Evolutionary conservation across 2,797 vertebrate species (phyloP).

Genomic region (Pipistrellus pipistrellus): DNA sequence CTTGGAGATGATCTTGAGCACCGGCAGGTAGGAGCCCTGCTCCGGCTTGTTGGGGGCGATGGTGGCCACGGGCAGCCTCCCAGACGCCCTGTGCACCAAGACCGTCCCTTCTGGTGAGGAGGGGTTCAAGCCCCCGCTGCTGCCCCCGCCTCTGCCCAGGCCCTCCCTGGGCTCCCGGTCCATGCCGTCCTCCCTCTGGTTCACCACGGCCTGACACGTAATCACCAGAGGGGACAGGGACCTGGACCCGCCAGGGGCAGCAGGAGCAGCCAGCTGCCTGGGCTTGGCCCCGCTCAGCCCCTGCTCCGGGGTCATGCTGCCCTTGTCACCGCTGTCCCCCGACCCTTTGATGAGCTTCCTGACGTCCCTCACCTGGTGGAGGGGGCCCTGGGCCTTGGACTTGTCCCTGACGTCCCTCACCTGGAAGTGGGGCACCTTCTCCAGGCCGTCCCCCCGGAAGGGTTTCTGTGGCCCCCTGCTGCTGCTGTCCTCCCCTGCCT

Average conservation of each 20-base stretch:
- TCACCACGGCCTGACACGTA: conserved; percentile 95
- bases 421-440: conserved; percentile 94
- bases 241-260: conserved; percentile 82
- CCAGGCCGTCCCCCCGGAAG: conserved; percentile 90
- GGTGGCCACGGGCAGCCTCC: conserved; percentile 87
- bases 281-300: conserved; percentile 88
- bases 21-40: conserved; percentile 89
- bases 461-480: conserved; percentile 86
- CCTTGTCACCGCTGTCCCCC: conserved; percentile 90
- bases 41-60: conserved; percentile 90
- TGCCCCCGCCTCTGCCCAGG: not conserved
- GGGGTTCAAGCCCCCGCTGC: conserved; percentile 52
- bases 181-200: conserved; percentile 86
- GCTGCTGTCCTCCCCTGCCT: conserved; percentile 88
- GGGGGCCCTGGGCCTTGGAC: conserved; percentile 92
- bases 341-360: conserved; percentile 97
- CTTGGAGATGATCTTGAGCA: conserved; percentile 91
- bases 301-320: conserved; percentile 87
- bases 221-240: conserved; percentile 94
- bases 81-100: conserved; percentile 88
- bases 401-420: conserved; percentile 96
- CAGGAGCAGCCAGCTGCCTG: conserved; percentile 86
- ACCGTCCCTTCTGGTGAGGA: conserved; percentile 88
- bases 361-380: conserved; percentile 97
- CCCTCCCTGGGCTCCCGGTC: conserved; percentile 72